These are phyloP conservation scores for Danaus chrysippus DNA, from an alignment of 2,888 invertebrate species.

Conservation along the genomic window DNA sequence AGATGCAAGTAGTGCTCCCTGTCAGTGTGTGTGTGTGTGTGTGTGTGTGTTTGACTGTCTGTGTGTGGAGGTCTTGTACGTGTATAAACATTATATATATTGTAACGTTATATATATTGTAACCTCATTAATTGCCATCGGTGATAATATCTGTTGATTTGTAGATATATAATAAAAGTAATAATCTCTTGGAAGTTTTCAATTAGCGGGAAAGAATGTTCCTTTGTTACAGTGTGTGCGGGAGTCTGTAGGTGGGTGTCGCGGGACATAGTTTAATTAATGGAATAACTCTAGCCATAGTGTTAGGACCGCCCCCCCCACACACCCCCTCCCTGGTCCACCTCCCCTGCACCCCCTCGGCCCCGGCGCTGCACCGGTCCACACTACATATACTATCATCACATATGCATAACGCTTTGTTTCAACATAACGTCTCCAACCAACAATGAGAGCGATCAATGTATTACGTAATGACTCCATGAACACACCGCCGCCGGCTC, in stretches of 20 bases:
- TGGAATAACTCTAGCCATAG: conserved; percentile 65
- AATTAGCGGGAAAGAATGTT: conserved; percentile 15
- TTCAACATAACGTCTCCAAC: conserved; percentile 1
- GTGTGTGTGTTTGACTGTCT: too few species aligned
- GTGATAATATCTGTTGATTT: conserved; percentile 9
- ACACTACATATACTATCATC: conserved; percentile 8
- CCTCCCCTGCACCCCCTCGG: conserved; percentile 2
- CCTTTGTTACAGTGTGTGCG: conserved; percentile 18
- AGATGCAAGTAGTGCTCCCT: too few species aligned
- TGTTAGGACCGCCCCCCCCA: conserved; percentile 32
- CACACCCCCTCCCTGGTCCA: conserved; percentile 30
- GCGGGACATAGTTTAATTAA: conserved; percentile 65
- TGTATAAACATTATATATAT: neutral
- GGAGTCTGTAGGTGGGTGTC: conserved; percentile 34
- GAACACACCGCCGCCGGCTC: neutral
- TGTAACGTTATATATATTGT: neutral
- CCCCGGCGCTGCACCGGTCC: neutral
- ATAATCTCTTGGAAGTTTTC: conserved; percentile 11
- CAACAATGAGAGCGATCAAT: neutral
- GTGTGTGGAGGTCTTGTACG: too few species aligned
- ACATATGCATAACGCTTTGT: conserved; percentile 11
- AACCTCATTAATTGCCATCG: neutral
- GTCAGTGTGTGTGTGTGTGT: too few species aligned
- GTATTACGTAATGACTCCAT: neutral
- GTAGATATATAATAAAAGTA: conserved; percentile 11